Percentiles rank a stretch among this genome's conserved stretches.
Conservation (phyloP, 2,888 invertebrate genomes). For the Drosophila borealis region DNA sequence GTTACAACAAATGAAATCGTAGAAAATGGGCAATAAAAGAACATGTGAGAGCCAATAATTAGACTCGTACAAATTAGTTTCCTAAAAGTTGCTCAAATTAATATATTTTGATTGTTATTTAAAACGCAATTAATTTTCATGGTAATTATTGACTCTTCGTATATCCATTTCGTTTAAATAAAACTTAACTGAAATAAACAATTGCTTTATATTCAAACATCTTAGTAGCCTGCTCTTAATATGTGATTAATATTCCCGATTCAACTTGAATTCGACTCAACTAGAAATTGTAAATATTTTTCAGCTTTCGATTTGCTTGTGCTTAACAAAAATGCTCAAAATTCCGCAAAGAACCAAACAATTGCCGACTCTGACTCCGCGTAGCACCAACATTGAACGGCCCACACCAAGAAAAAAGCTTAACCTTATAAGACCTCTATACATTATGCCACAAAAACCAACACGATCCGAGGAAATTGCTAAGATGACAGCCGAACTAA, state of each 20-base stretch:
- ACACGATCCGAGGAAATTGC: slow-evolving; percentile 46
- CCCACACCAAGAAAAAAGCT: slow-evolving; percentile 15
- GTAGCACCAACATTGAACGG: slow-evolving; percentile 33
- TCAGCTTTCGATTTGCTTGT: neutral
- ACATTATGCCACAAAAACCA: slow-evolving; percentile 30
- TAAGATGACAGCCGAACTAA: slow-evolving; percentile 34
- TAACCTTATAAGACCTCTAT: neutral
- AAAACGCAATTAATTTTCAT: neutral
- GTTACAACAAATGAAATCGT: slow-evolving; percentile 24
- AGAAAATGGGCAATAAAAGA: slow-evolving; percentile 10
- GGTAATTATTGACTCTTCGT: too few species aligned
- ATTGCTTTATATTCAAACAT: neutral
- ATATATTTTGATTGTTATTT: neutral
- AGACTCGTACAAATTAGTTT: too few species aligned
- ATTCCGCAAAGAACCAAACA: slow-evolving; percentile 39
- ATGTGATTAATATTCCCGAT: neutral
- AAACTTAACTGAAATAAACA: too few species aligned
- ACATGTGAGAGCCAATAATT: neutral
- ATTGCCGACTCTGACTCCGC: slow-evolving; percentile 18
- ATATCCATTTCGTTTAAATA: too few species aligned
- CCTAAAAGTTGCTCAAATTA: neutral
- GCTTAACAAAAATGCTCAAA: slow-evolving; percentile 36
- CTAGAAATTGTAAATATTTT: neutral
- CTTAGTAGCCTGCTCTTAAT: slow-evolving; percentile 1
- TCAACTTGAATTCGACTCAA: neutral